Evolutionary conservation across 2,113 vertebrate genomes (phyloP).

Genomic region (Myocastor coypus): DNA sequence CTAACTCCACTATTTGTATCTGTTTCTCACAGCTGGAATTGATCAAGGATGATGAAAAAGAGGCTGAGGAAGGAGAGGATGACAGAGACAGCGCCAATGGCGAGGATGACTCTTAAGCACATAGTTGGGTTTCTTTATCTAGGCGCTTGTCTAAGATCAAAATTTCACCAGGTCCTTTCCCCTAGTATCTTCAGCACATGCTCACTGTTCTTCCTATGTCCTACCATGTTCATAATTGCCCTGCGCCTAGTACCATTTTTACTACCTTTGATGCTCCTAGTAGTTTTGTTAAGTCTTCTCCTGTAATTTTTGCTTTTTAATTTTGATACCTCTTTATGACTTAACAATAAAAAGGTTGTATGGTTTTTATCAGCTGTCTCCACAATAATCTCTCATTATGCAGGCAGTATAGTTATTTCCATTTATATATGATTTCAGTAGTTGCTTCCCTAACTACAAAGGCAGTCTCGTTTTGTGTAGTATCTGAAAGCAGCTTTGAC

Average conservation of each 20-base stretch:
- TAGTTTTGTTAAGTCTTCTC: too few relatives aligned
- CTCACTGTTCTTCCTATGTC: constrained; percentile 77
- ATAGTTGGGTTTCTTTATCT: constrained; percentile 73
- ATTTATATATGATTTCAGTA: too few relatives aligned
- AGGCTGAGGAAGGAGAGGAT: constrained; percentile 87
- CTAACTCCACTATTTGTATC: constrained; percentile 80
- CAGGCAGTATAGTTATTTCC: too few relatives aligned
- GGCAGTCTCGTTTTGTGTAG: too few relatives aligned
- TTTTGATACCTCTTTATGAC: too few relatives aligned
- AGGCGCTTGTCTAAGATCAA: constrained; percentile 79
- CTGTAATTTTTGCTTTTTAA: too few relatives aligned
- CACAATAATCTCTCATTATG: too few relatives aligned
- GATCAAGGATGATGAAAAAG: constrained; percentile 87
- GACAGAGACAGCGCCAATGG: constrained; percentile 87
- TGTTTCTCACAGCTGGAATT: constrained; percentile 85
- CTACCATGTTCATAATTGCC: constrained; percentile 62
- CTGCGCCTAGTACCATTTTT: too few relatives aligned
- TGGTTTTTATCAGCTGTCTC: not conserved
- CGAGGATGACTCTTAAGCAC: constrained; percentile 86
- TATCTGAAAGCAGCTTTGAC: too few relatives aligned
- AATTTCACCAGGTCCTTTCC: constrained; percentile 57
- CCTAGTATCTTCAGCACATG: constrained; percentile 78
- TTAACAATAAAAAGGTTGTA: too few relatives aligned
- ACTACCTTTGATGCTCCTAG: too few relatives aligned
- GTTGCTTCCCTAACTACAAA: too few relatives aligned